Conservation (phyloP, 2,113 vertebrate genomes). For the Antechinus flavipes region DNA sequence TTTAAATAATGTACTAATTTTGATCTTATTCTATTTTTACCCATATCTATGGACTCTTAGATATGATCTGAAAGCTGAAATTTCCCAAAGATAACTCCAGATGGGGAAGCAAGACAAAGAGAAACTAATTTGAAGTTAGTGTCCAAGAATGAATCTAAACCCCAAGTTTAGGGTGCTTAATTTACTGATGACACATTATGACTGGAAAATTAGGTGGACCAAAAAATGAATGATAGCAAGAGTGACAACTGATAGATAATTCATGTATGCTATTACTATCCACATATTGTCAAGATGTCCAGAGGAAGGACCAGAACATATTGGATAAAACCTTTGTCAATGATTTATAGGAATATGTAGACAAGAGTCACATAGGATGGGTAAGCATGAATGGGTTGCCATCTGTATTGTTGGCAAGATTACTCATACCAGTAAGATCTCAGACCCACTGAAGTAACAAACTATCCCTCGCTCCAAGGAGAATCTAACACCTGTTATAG, state of each 20-base stretch:
- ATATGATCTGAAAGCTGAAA: not conserved
- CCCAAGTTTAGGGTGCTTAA: not conserved
- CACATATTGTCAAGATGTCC: not conserved
- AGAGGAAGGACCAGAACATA: not conserved
- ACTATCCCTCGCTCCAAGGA: not conserved
- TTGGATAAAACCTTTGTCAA: not conserved
- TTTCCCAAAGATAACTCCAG: not conserved
- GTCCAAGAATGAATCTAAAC: not conserved
- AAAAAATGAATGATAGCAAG: not conserved
- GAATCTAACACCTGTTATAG: constrained; percentile 37
- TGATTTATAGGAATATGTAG: not conserved
- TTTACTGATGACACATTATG: not conserved
- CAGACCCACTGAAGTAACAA: not conserved
- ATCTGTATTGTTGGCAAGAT: not conserved
- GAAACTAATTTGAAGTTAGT: not conserved
- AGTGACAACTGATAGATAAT: not conserved
- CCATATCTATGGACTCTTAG: not conserved
- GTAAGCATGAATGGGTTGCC: not conserved
- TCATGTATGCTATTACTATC: not conserved
- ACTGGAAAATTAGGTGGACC: not conserved
- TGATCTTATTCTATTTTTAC: not conserved
- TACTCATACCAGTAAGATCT: not conserved
- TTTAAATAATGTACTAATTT: too few relatives aligned
- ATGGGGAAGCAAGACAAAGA: not conserved
- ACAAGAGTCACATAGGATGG: not conserved